Percentiles rank a stretch among this genome's conserved stretches.
Evolutionary conservation across 2,797 vertebrate species (phyloP).

Genomic region (Enteromius trimaculatus): DNA sequence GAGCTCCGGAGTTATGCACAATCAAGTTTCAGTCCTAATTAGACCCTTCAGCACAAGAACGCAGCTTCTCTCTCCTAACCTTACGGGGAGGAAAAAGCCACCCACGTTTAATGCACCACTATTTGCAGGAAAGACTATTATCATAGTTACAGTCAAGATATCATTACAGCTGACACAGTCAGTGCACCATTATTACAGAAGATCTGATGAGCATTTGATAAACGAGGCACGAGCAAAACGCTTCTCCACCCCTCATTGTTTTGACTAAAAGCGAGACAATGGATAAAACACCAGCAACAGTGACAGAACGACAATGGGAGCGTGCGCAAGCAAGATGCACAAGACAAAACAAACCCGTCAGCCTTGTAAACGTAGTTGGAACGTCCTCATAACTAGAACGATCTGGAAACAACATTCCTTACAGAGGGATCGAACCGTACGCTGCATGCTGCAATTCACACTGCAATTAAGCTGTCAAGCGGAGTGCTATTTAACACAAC

Average conservation of each 20-base stretch:
- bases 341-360: slow-evolving; percentile 18
- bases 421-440: not conserved
- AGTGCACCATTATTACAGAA: slow-evolving; percentile 18
- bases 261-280: slow-evolving; percentile 39
- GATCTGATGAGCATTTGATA: slow-evolving; percentile 20
- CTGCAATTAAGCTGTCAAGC: slow-evolving; percentile 23
- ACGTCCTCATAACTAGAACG: not conserved
- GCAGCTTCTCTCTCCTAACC: not conserved
- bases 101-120: slow-evolving; percentile 13
- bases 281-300: slow-evolving; percentile 2
- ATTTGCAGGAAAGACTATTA: slow-evolving; percentile 8
- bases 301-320: slow-evolving; percentile 3
- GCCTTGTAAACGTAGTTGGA: not conserved
- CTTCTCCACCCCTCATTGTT: slow-evolving; percentile 38
- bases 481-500: slow-evolving; percentile 18
- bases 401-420: not conserved
- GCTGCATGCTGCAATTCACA: slow-evolving; percentile 8
- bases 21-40: not conserved
- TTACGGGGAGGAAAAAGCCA: slow-evolving; percentile 6
- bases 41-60: slow-evolving; percentile 31
- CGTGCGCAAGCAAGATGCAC: not conserved
- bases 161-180: slow-evolving; percentile 27
- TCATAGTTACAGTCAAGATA: slow-evolving; percentile 32
- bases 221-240: not conserved
- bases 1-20: not conserved